phyloP scores from a whole-genome alignment of 2,797 vertebrate species.

The Hemitrygon akajei region DNA sequence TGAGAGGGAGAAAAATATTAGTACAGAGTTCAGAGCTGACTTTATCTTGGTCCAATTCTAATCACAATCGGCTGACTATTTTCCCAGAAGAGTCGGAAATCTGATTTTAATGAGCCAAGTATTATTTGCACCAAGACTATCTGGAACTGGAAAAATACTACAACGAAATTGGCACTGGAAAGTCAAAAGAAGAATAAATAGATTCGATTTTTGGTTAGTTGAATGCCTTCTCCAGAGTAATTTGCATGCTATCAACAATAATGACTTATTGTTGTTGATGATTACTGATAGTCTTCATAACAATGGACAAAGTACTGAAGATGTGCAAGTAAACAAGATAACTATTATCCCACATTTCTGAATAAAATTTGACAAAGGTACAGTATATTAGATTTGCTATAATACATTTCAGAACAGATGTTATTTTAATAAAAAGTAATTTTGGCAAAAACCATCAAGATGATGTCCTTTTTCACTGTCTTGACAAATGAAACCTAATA shows the following conservation, averaged over 20 bases:
- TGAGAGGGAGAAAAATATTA: too few species aligned
- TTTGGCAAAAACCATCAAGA: neutral
- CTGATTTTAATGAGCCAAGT: neutral
- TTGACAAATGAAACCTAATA: neutral
- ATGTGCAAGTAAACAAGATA: too few species aligned
- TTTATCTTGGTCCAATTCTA: neutral
- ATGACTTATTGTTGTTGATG: neutral
- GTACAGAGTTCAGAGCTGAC: neutral
- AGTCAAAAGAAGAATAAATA: neutral
- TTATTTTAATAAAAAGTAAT: neutral
- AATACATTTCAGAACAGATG: neutral
- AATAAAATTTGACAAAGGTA: neutral
- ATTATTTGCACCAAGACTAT: neutral
- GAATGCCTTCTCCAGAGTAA: neutral
- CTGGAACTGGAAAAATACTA: neutral
- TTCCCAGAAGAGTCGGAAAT: neutral
- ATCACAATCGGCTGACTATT: neutral
- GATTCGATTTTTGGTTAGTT: neutral
- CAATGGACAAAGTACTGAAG: neutral
- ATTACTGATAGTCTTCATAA: neutral
- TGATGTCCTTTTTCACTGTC: neutral
- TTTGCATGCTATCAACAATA: neutral
- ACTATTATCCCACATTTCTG: neutral
- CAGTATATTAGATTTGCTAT: too few species aligned
- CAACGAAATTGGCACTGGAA: neutral